These are phyloP conservation scores for Strix uralensis DNA, from an alignment of 2,113 vertebrate species.

Conservation along the genomic window DNA sequence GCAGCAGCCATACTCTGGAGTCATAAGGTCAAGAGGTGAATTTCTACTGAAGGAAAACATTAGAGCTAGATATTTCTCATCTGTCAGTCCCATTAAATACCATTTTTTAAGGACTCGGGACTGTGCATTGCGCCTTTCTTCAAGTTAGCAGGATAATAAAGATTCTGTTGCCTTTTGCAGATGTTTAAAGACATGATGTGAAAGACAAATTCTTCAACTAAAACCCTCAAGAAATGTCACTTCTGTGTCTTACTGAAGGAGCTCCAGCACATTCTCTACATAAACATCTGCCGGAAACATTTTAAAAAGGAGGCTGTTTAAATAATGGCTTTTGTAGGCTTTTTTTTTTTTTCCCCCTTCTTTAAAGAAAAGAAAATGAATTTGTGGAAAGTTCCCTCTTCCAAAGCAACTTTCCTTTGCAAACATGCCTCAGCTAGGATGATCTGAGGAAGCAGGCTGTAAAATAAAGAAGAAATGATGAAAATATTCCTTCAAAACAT, in stretches of 20 bases:
- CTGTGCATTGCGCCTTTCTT: constrained; percentile 43
- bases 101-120: constrained; percentile 57
- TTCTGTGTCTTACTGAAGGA: constrained; percentile 73
- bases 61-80: constrained; percentile 54
- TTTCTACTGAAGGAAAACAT: constrained; percentile 64
- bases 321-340: constrained; percentile 64
- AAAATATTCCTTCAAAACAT: constrained; percentile 28
- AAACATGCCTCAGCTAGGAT: neutral
- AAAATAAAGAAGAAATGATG: constrained; percentile 2
- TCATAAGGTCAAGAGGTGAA: constrained; percentile 65
- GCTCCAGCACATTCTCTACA: constrained; percentile 56
- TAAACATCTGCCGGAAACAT: constrained; percentile 74
- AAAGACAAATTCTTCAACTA: constrained; percentile 73
- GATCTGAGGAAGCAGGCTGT: constrained; percentile 8
- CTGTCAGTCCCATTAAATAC: constrained; percentile 64
- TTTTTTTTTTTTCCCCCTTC: neutral
- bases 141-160: constrained; percentile 71
- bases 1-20: constrained; percentile 9
- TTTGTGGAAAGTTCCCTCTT: constrained; percentile 49
- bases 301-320: constrained; percentile 61
- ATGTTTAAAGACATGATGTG: constrained; percentile 76
- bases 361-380: constrained; percentile 59
- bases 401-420: constrained; percentile 37
- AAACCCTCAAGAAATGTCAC: constrained; percentile 79
- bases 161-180: constrained; percentile 74